Evolutionary conservation across 2,888 invertebrate genomes (phyloP), one percentile per base, ranked within the genome.

Genomic region (Hypsopygia costalis): DNA sequence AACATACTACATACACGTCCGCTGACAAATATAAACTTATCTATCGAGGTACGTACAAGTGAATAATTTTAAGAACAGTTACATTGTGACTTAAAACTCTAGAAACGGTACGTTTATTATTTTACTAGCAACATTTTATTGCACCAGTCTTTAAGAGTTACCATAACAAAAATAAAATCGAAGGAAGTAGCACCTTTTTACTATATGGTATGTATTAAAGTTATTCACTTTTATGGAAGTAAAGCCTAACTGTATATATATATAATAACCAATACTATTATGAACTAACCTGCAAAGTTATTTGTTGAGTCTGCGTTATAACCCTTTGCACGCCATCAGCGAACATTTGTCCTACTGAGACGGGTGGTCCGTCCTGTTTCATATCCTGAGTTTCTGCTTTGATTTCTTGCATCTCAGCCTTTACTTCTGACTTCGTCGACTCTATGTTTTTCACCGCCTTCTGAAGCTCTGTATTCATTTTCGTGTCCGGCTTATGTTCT

Each of bases 371-470:
- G 28, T 80, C 80, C 44, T 81, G 3, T 4, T 16, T 81, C 5
- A 68, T 50, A n/a, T 79, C 75, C 7, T 63, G 60, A 1, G 41
- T 42, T 38, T 77, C 80, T 0, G 71, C 57, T 47, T 82, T 82
- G 6, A 70, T 62, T 9, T 79, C 80, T 7, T 70, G 65, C 1
- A 64, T 35, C 40, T 81, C 82, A 0, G 69, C 50, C 38, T 80
- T 81, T 3, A 75, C 60, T 12, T 79, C 77, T 0, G 69, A 41
- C 36, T 83, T 82, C 1, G 53, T 58, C 1, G 54, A 52, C 41
- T 83, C 85, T 25, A 86, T 82, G 37, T 72, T 82, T 44, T 82
- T 82, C 0, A 81, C 86, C 0, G 81, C 72, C 43, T 82, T 83
- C 44, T 82, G 86, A 2, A 82, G 58, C 31, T 83, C 82, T 20